phyloP scores from a whole-genome alignment of 2,888 invertebrate genomes.

The Pimpla rufipes region DNA sequence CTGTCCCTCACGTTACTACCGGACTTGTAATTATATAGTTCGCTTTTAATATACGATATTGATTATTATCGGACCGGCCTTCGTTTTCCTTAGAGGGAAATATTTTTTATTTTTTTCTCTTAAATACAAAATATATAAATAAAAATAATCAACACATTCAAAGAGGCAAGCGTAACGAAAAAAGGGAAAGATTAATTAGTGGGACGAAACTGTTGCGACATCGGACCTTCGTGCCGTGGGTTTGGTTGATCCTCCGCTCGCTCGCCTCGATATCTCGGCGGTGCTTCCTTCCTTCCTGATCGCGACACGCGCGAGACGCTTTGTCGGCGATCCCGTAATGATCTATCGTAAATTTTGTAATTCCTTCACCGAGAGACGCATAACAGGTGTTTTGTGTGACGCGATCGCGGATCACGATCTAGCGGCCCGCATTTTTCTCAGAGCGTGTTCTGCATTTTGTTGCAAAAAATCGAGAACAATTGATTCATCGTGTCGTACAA shows the following conservation, averaged over 20 bases:
- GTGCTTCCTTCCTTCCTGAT: no score
- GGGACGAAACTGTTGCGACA: constrained; percentile 21
- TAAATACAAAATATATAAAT: neutral
- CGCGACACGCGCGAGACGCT: no score
- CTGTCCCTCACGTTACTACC: constrained; percentile 64
- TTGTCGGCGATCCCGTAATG: constrained; percentile 45
- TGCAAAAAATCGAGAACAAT: neutral
- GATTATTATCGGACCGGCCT: constrained; percentile 69
- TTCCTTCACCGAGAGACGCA: constrained; percentile 39
- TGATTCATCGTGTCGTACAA: neutral
- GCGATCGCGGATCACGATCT: constrained; percentile 2
- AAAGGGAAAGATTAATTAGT: constrained; percentile 37
- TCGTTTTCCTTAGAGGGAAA: constrained; percentile 18
- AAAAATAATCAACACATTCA: neutral
- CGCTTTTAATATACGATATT: constrained; percentile 72
- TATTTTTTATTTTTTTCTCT: no score
- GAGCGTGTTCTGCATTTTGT: neutral
- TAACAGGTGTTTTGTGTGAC: constrained; percentile 36
- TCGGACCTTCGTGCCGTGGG: neutral
- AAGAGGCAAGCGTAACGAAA: neutral
- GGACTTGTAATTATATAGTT: constrained; percentile 71
- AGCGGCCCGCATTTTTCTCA: constrained; percentile 10
- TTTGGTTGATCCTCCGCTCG: constrained; percentile 4
- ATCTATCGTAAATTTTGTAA: constrained; percentile 56
- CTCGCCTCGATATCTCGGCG: constrained; percentile 29